Evolutionary conservation across 2,113 vertebrate genomes (phyloP), one percentile per base, ranked within the genome.

Genomic region (Tupaia tana): DNA sequence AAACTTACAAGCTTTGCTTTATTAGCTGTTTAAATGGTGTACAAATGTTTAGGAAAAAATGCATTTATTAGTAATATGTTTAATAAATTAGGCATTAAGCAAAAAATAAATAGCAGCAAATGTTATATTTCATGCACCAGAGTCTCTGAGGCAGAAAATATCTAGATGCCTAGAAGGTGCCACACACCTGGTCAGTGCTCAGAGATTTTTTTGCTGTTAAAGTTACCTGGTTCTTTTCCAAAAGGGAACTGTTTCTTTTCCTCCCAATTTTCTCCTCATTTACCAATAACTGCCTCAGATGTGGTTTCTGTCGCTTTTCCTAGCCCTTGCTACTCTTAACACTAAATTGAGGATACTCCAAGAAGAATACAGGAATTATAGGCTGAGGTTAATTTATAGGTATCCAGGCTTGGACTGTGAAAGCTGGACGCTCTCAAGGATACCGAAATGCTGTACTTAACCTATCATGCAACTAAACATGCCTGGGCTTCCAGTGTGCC

Each of bases 21-120:
- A 78, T 90, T 95, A 96, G 78, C 69, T 95, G 69, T 95, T 92
- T 83, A 93, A 90, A 89, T 27, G 67, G 64, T 94, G 16, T 92
- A 88, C 54, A 93, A 95, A 90, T 86, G 43, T 78, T 84, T 78
- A 88, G 78, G 78, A 93, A 56, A 90, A 56, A 87, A 58, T 79
- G 12, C n/a, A 75, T 86, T 86, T 94, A n/a, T 93, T 93, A 66
- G 25, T 79, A 59, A 31, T 63, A 85, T 85, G 54, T 89, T 95
- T 96, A 90, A 94, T 77, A 95, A 96, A 88, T 92, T 75, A 59
- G 34, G 25, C 43, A 86, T 90, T 92, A 91, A 93, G 75, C 43
- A 86, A 91, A 93, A 34, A 89, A 91, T 86, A 95, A 93, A 85
- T 61, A 64, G 82, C 20, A 86, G 18, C 27, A 52, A 90, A 79